These are phyloP conservation scores for Caenorhabditis briggsae DNA, from an alignment of 1,140 invertebrate species.

Conservation along the genomic window DNA sequence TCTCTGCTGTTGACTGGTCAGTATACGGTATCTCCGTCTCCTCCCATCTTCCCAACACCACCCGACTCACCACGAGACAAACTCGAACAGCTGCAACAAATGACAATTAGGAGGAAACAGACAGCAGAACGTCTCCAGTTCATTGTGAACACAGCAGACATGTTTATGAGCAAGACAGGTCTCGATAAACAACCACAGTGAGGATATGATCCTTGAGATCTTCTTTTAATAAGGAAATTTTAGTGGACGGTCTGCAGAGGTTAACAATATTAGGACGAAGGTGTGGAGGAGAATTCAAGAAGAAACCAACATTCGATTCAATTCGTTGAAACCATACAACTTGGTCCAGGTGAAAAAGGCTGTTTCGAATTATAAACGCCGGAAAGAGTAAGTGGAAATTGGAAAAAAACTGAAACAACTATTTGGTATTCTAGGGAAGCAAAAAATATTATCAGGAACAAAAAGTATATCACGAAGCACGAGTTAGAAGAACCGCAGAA, in stretches of 20 bases:
- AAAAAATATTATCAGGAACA: too few species aligned
- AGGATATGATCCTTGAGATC: not conserved
- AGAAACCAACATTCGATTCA: not conserved
- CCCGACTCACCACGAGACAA: not conserved
- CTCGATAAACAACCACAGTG: not conserved
- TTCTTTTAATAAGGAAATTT: not conserved
- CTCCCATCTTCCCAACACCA: not conserved
- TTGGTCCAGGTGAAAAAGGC: too few species aligned
- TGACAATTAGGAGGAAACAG: too few species aligned
- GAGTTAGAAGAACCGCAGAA: too few species aligned
- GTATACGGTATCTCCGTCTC: conserved; percentile 13
- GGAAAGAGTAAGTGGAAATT: too few species aligned
- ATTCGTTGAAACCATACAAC: not conserved
- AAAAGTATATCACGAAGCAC: too few species aligned
- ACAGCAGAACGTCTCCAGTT: not conserved
- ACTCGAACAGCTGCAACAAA: too few species aligned
- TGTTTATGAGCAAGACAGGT: not conserved
- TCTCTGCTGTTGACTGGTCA: not conserved
- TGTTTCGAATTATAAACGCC: too few species aligned
- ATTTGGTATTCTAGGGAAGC: too few species aligned
- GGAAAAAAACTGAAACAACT: too few species aligned
- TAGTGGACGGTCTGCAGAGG: not conserved
- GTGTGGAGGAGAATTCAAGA: not conserved
- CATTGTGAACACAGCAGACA: not conserved
- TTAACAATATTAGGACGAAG: not conserved